Percentiles rank a stretch among this genome's conserved stretches.
Evolutionary conservation across 2,797 vertebrate species (phyloP).

Genomic region (Rhincodon typus): DNA sequence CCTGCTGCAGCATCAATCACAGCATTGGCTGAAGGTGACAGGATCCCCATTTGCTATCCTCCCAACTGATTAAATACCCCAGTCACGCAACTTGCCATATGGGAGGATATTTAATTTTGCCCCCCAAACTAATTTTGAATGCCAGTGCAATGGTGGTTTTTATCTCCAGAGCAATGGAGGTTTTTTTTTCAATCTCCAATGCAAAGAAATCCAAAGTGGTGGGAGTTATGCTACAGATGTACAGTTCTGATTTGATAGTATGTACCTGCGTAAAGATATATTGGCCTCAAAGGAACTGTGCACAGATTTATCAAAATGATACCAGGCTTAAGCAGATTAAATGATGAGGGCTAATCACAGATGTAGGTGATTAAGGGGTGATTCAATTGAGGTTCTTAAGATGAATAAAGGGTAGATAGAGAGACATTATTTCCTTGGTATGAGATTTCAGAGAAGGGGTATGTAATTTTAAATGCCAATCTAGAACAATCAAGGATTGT

Average conservation of each 20-base stretch:
- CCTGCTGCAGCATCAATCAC: neutral
- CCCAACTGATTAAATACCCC: neutral
- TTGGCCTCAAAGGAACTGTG: neutral
- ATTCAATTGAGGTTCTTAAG: neutral
- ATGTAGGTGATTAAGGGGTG: neutral
- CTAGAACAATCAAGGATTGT: neutral
- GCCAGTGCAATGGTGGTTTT: neutral
- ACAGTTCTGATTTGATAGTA: neutral
- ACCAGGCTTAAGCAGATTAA: neutral
- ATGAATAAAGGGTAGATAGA: neutral
- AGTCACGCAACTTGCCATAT: neutral
- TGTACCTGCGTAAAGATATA: neutral
- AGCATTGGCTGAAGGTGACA: no score
- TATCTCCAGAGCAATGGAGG: neutral
- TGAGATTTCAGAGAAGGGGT: neutral
- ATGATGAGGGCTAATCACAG: neutral
- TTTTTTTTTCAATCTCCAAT: neutral
- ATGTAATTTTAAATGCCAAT: neutral
- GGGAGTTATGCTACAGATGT: neutral
- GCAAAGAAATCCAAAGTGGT: neutral
- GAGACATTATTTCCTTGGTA: neutral
- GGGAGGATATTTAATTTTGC: neutral
- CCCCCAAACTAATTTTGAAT: neutral
- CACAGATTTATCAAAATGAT: neutral
- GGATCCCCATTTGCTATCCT: neutral